Percentiles rank a stretch among this genome's conserved stretches.
Conservation (phyloP, 2,113 vertebrate genomes). For the Hypomesus transpacificus region DNA sequence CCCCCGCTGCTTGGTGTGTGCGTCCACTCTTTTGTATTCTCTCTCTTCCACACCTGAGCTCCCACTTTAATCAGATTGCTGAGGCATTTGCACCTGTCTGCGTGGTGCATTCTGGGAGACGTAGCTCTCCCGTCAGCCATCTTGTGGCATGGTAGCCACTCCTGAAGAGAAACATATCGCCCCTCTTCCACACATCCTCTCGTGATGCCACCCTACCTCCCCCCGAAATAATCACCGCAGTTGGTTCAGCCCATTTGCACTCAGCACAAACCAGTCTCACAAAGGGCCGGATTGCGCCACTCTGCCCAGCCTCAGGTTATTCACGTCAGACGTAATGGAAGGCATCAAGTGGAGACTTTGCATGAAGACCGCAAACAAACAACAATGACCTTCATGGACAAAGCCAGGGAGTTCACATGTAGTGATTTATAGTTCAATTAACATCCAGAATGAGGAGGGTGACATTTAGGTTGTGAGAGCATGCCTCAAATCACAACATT, state of each 20-base stretch:
- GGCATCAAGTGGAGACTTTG: conserved; percentile 20
- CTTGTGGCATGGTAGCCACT: too few relatives aligned
- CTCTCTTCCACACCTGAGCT: too few relatives aligned
- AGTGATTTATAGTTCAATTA: conserved; percentile 59
- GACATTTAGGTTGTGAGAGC: conserved; percentile 40
- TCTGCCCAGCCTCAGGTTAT: conserved; percentile 38
- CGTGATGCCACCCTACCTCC: too few relatives aligned
- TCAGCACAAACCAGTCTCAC: conserved; percentile 24
- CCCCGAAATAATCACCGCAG: conserved; percentile 18
- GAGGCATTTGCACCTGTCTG: too few relatives aligned
- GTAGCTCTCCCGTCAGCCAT: too few relatives aligned
- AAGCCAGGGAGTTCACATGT: conserved; percentile 7
- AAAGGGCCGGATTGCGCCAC: conserved; percentile 23
- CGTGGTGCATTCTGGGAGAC: too few relatives aligned
- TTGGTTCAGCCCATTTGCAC: neutral
- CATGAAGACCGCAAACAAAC: conserved; percentile 44
- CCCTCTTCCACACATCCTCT: too few relatives aligned
- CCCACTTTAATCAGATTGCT: too few relatives aligned
- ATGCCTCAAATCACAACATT: conserved; percentile 10
- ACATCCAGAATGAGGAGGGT: conserved; percentile 43
- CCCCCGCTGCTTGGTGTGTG: too few relatives aligned
- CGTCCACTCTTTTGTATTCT: too few relatives aligned
- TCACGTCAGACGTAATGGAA: conserved; percentile 51
- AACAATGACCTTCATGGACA: conserved; percentile 49
- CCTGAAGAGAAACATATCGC: too few relatives aligned